Evolutionary conservation across 2,113 vertebrate genomes (phyloP).

Genomic region (Tiliqua scincoides): DNA sequence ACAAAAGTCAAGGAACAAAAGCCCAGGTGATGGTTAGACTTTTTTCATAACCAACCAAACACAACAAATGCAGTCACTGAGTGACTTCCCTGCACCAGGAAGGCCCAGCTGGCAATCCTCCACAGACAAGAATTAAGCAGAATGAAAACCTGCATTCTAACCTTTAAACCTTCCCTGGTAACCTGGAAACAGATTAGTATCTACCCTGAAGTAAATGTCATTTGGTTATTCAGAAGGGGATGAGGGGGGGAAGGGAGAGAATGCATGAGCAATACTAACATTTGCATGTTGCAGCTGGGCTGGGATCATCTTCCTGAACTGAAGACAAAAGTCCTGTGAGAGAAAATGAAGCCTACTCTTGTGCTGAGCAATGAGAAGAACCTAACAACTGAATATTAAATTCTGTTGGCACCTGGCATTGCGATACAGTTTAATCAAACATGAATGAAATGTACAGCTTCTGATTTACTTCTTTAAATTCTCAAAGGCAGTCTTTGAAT

Average conservation of each 20-base stretch:
- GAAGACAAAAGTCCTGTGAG: background rate
- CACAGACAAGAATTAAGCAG: background rate
- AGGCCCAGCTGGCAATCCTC: background rate
- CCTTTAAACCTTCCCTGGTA: background rate
- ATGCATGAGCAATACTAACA: background rate
- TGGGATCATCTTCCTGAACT: background rate
- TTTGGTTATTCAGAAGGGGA: background rate
- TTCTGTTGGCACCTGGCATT: slow-evolving; percentile 54
- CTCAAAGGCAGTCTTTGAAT: slow-evolving; percentile 37
- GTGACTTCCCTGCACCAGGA: background rate
- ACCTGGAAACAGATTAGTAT: background rate
- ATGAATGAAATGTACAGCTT: slow-evolving; percentile 39
- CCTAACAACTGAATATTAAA: slow-evolving; percentile 60
- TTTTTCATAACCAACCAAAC: slow-evolving; percentile 38
- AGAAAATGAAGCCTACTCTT: slow-evolving; percentile 28
- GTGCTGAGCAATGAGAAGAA: background rate
- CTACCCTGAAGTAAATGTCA: no score
- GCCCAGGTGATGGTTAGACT: slow-evolving; percentile 7
- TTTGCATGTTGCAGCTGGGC: rapidly evolving
- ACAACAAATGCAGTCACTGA: slow-evolving; percentile 53
- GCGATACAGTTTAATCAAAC: slow-evolving; percentile 39
- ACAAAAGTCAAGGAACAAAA: slow-evolving; percentile 44
- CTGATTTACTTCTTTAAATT: background rate
- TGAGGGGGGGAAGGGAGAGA: background rate
- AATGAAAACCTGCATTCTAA: background rate